Conservation (phyloP, 2,888 invertebrate species). For the Cryptocheilus praepositus region DNA sequence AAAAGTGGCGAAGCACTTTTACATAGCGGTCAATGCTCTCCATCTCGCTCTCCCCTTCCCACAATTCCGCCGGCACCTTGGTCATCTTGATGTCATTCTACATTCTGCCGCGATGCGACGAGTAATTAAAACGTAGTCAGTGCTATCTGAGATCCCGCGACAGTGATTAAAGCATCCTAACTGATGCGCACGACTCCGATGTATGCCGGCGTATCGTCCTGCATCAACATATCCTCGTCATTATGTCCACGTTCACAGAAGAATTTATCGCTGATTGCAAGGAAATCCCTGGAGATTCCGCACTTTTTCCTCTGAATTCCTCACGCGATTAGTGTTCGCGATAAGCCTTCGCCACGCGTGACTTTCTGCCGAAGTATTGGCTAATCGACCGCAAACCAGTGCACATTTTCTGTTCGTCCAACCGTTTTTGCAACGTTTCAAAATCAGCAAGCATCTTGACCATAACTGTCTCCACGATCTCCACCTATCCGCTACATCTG, state of each 20-base stretch:
- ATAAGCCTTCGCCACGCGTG: too few species aligned
- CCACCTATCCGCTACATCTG: too few species aligned
- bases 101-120: constrained; percentile 50
- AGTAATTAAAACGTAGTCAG: constrained; percentile 69
- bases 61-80: constrained; percentile 38
- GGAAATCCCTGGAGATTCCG: neutral
- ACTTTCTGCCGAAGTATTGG: constrained; percentile 8
- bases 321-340: neutral
- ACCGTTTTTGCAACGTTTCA: too few species aligned
- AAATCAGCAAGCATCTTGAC: too few species aligned
- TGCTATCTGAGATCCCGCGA: constrained; percentile 62
- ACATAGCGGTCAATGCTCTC: constrained; percentile 56
- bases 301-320: neutral
- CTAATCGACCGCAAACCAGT: too few species aligned
- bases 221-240: constrained; percentile 29
- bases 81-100: constrained; percentile 60
- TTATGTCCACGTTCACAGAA: constrained; percentile 16
- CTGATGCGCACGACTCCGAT: constrained; percentile 31
- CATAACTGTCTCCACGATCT: too few species aligned
- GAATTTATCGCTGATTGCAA: neutral
- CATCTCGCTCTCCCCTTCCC: constrained; percentile 21
- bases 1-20: constrained; percentile 38
- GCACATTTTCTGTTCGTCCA: too few species aligned
- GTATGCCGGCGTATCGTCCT: constrained; percentile 20
- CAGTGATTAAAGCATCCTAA: constrained; percentile 58